Base-by-base conservation (phyloP, 1,140 invertebrate genomes). In the Drosophila micromelanica region DNA sequence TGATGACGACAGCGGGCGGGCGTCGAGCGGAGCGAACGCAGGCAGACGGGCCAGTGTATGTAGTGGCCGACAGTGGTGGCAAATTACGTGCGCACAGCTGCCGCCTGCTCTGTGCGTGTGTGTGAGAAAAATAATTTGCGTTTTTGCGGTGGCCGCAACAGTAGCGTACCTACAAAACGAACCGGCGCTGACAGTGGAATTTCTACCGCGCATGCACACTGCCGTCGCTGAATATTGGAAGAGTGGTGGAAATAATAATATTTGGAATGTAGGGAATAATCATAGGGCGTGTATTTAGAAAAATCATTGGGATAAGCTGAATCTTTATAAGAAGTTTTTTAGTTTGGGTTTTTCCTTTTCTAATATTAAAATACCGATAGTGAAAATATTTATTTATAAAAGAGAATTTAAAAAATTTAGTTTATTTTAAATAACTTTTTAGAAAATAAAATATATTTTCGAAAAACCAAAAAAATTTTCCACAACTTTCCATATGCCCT, bases 121-220 rank as follows among this genome's bases (percentile, higher is more conserved):
- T 60, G 57, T 57, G 71, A 57, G 76, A 62, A 68, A 61, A 80
- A 85, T 73, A 72, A 89, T 82, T 81, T 68, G 84, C 62, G 76
- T 76, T 76, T 79, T 76, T 77, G 74, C 51, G 63, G 57, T 77
- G 73, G 65, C 51, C 59, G 45, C 45, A 8, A 87, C 85, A 87
- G 65, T 84, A 62, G 60, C 43, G 65, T 67, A 49, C 73, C 13
- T 15, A 1, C 12, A 54, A 76, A 80, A 45, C 43, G 65, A 32
- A 30, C 51, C 17, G 43, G 20, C 45, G 46, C 52, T 37, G 32
- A 7, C 35, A 51, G 40, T 40, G 40, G 46, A 30, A 56, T 54
- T 51, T 52, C 59, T 48, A 73, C 49, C 49, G 84, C 84, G 85
- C 85, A 89, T 87, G 84, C 76, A 87, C 84, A 87, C 45, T 87